These are phyloP conservation scores for Ectropis grisescens DNA, from an alignment of 1,140 invertebrate genomes.

Conservation along the genomic window DNA sequence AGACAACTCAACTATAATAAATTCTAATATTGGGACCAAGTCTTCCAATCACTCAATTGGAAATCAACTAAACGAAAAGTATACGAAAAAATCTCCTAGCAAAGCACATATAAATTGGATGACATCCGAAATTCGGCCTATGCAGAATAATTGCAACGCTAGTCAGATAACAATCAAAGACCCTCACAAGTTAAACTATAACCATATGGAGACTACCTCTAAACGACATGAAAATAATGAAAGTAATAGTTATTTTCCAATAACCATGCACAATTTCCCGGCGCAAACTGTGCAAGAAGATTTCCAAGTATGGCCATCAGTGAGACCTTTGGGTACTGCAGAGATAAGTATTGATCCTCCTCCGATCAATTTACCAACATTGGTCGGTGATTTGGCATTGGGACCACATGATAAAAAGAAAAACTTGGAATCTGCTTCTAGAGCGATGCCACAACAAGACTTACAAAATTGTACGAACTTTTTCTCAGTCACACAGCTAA, in stretches of 20 bases:
- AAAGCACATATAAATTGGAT: conserved; percentile 67
- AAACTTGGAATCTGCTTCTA: conserved; percentile 29
- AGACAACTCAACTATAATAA: neutral
- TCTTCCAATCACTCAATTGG: conserved; percentile 17
- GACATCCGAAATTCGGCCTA: conserved; percentile 54
- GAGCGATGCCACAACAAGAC: conserved; percentile 30
- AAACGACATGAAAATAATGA: conserved; percentile 47
- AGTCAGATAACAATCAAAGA: conserved; percentile 36
- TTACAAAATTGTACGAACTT: conserved; percentile 55
- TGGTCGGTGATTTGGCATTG: conserved; percentile 55
- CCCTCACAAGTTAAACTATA: conserved; percentile 31
- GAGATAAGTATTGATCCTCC: conserved; percentile 62
- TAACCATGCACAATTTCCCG: conserved; percentile 52
- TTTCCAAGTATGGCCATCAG: conserved; percentile 51
- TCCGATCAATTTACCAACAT: conserved; percentile 55
- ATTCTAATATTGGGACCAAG: conserved; percentile 16
- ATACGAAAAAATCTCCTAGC: conserved; percentile 55
- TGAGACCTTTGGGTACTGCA: conserved; percentile 48
- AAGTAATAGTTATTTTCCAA: conserved; percentile 51
- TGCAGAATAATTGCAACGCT: conserved; percentile 42
- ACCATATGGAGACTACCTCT: conserved; percentile 23
- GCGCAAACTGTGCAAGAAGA: conserved; percentile 46
- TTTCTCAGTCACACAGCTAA: conserved; percentile 55
- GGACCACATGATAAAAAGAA: conserved; percentile 62
- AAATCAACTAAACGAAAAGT: conserved; percentile 38